Conservation (phyloP, 2,797 vertebrate genomes). For the Ctenosaura bakeri region DNA sequence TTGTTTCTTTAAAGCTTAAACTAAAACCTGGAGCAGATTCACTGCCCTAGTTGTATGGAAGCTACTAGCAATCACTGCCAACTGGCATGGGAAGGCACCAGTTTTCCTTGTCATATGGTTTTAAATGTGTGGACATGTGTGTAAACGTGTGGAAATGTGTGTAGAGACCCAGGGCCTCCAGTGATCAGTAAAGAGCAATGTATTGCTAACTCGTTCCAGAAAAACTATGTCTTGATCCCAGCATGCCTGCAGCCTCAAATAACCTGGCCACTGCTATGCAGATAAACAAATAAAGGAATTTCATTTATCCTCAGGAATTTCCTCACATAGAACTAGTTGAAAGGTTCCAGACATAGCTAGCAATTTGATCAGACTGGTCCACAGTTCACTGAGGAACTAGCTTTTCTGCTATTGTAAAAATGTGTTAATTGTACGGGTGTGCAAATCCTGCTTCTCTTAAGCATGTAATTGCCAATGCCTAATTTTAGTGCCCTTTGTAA, state of each 20-base stretch:
- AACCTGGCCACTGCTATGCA: conserved; percentile 28
- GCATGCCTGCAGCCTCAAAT: conserved; percentile 28
- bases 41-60: too few species aligned
- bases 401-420: conserved; percentile 25
- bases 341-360: conserved; percentile 9
- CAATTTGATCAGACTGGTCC: conserved; percentile 31
- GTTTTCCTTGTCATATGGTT: too few species aligned
- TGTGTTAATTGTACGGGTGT: background rate
- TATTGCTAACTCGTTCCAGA: background rate
- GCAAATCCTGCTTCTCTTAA: conserved; percentile 24
- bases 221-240: conserved; percentile 29
- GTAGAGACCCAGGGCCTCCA: too few species aligned
- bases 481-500: conserved; percentile 38
- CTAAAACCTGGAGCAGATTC: too few species aligned
- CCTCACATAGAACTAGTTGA: conserved; percentile 2
- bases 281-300: conserved; percentile 2
- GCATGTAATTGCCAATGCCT: conserved; percentile 29
- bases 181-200: background rate
- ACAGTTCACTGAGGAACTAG: conserved; percentile 43
- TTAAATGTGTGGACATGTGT: background rate
- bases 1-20: too few species aligned
- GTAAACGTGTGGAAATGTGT: background rate
- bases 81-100: too few species aligned
- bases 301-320: conserved; percentile 28
- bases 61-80: too few species aligned